Conservation (phyloP, 2,113 vertebrate species). For the Boulengerochromis microlepis region DNA sequence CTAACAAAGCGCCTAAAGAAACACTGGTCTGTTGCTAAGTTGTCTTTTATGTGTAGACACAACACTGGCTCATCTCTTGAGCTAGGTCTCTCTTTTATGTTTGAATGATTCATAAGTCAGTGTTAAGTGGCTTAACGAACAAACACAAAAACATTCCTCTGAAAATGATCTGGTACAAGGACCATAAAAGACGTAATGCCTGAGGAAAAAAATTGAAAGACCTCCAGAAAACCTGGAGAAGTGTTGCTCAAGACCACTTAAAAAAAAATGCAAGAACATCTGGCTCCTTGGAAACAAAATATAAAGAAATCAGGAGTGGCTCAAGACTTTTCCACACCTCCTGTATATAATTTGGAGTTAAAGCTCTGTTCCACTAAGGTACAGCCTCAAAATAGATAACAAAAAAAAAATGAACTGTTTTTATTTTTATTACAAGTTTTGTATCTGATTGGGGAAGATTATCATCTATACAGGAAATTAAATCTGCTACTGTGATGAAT, state of each 20-base stretch:
- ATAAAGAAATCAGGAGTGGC: background rate
- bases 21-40: background rate
- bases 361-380: background rate
- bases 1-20: accelerated
- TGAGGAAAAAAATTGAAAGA: background rate
- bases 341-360: background rate
- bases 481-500: background rate
- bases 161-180: background rate
- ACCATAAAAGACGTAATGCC: background rate
- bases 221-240: background rate
- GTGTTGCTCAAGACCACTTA: background rate
- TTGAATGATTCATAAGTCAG: background rate
- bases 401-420: background rate
- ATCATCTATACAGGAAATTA: conserved; percentile 19
- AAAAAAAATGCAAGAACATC: background rate
- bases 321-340: background rate
- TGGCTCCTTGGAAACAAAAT: background rate
- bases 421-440: background rate
- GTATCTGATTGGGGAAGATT: background rate
- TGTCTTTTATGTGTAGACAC: background rate
- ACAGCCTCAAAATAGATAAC: background rate
- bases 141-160: background rate
- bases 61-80: background rate
- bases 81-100: background rate
- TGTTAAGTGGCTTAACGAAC: background rate